These are phyloP conservation scores for Trigoniulus corallinus DNA, from an alignment of 1,140 invertebrate species.

Conservation along the genomic window DNA sequence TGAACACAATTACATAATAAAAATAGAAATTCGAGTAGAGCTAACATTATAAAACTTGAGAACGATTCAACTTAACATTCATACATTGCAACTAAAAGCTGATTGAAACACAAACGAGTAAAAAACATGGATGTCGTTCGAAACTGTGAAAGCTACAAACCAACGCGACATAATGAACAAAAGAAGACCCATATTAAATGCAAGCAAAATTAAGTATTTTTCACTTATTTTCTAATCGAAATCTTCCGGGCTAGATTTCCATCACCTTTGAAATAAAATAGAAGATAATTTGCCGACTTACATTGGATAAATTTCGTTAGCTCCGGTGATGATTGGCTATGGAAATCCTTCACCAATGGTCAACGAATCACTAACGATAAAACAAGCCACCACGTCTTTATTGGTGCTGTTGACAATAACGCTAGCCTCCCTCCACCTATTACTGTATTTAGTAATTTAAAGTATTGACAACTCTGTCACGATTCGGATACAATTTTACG, in stretches of 20 bases:
- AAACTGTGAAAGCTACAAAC: background rate
- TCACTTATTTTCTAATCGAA: too few relatives aligned
- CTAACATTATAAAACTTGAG: too few relatives aligned
- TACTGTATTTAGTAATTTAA: too few relatives aligned
- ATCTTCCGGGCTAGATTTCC: slow-evolving; percentile 14
- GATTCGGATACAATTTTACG: too few relatives aligned
- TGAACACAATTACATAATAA: too few relatives aligned
- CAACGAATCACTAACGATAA: slow-evolving; percentile 8
- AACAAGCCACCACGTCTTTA: background rate
- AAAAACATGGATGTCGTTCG: too few relatives aligned
- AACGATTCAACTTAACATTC: too few relatives aligned
- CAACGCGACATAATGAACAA: background rate
- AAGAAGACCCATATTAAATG: background rate
- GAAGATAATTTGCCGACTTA: slow-evolving; percentile 59
- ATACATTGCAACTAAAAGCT: too few relatives aligned
- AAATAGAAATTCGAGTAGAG: too few relatives aligned
- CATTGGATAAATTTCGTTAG: slow-evolving; percentile 45
- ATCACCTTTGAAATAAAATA: slow-evolving; percentile 15
- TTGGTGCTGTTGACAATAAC: background rate
- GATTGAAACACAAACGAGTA: too few relatives aligned
- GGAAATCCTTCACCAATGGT: slow-evolving; percentile 25
- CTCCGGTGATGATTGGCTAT: slow-evolving; percentile 26
- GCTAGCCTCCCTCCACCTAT: too few relatives aligned
- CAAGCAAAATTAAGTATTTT: background rate
- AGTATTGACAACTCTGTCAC: too few relatives aligned